phyloP scores from a whole-genome alignment of 2,888 invertebrate genomes.

The Neoaliturus tenellus region DNA sequence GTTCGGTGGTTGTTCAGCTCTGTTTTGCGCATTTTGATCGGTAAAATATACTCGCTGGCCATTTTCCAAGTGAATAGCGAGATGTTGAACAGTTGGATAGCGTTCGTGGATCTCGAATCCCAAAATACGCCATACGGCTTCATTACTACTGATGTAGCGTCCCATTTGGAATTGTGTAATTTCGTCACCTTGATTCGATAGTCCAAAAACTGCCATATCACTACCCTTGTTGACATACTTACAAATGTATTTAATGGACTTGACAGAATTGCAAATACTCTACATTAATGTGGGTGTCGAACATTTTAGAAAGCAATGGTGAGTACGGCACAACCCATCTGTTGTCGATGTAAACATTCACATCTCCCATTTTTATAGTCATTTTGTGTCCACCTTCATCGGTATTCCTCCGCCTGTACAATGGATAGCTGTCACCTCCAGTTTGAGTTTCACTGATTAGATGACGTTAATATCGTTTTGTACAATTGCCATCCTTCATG shows the following conservation, averaged over 20 bases:
- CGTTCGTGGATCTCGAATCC: slow-evolving; percentile 37
- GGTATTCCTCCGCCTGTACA: slow-evolving; percentile 53
- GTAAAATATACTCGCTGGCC: slow-evolving; percentile 28
- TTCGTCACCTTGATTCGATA: slow-evolving; percentile 62
- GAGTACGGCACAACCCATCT: slow-evolving; percentile 63
- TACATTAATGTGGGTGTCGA: slow-evolving; percentile 64
- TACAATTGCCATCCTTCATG: background rate
- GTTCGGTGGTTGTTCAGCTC: background rate
- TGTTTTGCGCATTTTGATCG: background rate
- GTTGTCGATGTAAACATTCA: slow-evolving; percentile 57
- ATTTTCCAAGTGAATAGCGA: slow-evolving; percentile 27
- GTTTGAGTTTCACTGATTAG: too few relatives aligned
- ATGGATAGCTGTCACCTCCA: background rate
- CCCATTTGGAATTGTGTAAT: slow-evolving; percentile 62
- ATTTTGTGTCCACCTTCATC: slow-evolving; percentile 15
- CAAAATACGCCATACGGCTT: slow-evolving; percentile 63
- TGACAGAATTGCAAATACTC: slow-evolving; percentile 65
- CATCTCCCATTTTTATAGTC: background rate
- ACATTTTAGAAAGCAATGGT: slow-evolving; percentile 54
- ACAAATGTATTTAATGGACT: too few relatives aligned
- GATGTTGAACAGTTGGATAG: slow-evolving; percentile 5
- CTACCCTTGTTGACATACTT: slow-evolving; percentile 65
- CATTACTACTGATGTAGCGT: slow-evolving; percentile 61
- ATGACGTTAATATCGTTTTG: too few relatives aligned
- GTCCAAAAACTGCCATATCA: slow-evolving; percentile 56